A percentile compares a stretch with the other conserved stretches of the same genome.
phyloP scores from a whole-genome alignment of 2,113 vertebrate species.

The Nymphicus hollandicus region DNA sequence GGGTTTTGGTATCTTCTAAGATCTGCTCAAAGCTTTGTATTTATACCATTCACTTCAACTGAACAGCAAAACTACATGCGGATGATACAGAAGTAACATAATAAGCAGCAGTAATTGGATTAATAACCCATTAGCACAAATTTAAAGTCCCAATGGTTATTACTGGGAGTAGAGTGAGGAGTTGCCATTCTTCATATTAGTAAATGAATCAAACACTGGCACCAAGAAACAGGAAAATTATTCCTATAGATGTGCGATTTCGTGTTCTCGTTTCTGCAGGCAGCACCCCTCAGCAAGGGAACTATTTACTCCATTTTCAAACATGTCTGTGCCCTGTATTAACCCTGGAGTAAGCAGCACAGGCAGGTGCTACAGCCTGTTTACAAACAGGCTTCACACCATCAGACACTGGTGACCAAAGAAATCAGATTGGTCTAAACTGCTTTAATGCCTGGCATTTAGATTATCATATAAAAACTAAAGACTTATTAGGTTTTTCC shows the following conservation, averaged over 20 bases:
- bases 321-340: background rate
- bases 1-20: background rate
- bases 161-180: background rate
- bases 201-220: background rate
- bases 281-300: background rate
- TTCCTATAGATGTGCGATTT: background rate
- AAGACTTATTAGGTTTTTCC: background rate
- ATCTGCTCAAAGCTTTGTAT: constrained; percentile 18
- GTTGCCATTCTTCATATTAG: background rate
- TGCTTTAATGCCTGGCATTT: background rate
- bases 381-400: background rate
- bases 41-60: background rate
- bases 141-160: constrained; percentile 22
- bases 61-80: background rate
- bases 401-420: background rate
- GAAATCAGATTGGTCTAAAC: background rate
- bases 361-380: background rate
- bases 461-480: background rate
- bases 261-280: background rate
- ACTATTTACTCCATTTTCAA: background rate
- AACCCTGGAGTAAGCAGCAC: background rate
- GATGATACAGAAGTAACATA: background rate
- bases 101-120: constrained; percentile 44
- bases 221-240: background rate
- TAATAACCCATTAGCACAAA: constrained; percentile 52